Percentiles rank a stretch among this genome's conserved stretches.
phyloP scores from a whole-genome alignment of 2,888 invertebrate species.

The Dasypolia templi region DNA sequence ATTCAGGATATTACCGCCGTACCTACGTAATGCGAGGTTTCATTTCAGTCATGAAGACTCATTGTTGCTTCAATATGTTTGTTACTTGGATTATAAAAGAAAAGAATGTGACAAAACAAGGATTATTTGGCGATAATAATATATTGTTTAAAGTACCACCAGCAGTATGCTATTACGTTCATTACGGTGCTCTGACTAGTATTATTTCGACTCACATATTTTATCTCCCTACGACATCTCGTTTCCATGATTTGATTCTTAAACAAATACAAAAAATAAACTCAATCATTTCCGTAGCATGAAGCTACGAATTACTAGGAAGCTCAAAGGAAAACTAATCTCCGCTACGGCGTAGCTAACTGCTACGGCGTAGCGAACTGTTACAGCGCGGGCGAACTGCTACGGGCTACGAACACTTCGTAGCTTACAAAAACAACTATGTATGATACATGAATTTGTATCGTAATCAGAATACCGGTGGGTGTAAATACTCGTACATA shows the following conservation, averaged over 20 bases:
- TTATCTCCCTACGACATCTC: background rate
- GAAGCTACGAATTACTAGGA: slow-evolving; percentile 43
- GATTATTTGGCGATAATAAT: too few species aligned
- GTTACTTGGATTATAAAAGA: background rate
- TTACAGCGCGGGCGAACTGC: slow-evolving; percentile 45
- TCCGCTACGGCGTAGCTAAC: slow-evolving; percentile 46
- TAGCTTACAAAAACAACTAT: slow-evolving; percentile 30
- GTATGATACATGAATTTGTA: slow-evolving; percentile 26
- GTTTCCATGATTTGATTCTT: slow-evolving; percentile 9
- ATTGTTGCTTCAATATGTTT: slow-evolving; percentile 11
- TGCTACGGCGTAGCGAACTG: slow-evolving; percentile 31
- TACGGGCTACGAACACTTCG: slow-evolving; percentile 34
- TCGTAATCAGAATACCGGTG: slow-evolving; percentile 7
- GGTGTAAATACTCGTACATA: background rate
- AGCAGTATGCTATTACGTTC: background rate
- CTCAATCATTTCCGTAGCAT: slow-evolving; percentile 34
- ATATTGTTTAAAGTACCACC: too few species aligned
- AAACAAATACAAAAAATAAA: slow-evolving; percentile 37
- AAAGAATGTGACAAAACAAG: too few species aligned
- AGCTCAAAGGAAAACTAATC: slow-evolving; percentile 62
- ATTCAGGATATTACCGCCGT: slow-evolving; percentile 21
- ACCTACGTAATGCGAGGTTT: slow-evolving; percentile 16
- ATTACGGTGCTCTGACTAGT: background rate
- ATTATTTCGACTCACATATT: background rate
- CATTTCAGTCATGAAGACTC: slow-evolving; percentile 22